A percentile compares a stretch with the other conserved stretches of the same genome.
Evolutionary conservation across 1,140 invertebrate genomes (phyloP).

Genomic region (Stegodyphus dumicola): DNA sequence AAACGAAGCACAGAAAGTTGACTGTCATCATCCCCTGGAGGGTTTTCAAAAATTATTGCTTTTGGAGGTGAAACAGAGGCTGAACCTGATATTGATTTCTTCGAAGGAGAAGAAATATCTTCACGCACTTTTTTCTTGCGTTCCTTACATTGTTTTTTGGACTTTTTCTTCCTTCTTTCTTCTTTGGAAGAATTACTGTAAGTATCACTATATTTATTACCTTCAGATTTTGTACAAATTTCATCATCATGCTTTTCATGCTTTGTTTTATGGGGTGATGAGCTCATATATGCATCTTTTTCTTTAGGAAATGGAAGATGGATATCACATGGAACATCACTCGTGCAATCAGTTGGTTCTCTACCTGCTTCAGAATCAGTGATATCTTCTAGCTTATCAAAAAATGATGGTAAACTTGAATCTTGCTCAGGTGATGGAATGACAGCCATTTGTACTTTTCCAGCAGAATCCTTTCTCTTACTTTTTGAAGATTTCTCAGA

Average conservation of each 20-base stretch:
- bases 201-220: conserved; percentile 26
- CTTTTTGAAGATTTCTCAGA: conserved; percentile 39
- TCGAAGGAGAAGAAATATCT: background rate
- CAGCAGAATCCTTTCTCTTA: conserved; percentile 18
- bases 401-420: conserved; percentile 39
- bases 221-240: conserved; percentile 49
- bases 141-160: conserved; percentile 69
- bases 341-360: conserved; percentile 26
- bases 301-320: conserved; percentile 18
- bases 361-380: conserved; percentile 47
- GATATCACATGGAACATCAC: conserved; percentile 30
- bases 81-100: background rate
- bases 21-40: conserved; percentile 56
- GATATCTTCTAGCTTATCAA: conserved; percentile 45
- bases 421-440: conserved; percentile 47
- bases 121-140: conserved; percentile 56
- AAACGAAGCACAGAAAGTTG: conserved; percentile 55
- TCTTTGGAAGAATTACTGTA: conserved; percentile 56
- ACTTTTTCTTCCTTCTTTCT: conserved; percentile 65
- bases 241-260: conserved; percentile 37
- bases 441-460: conserved; percentile 1
- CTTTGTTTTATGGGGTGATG: conserved; percentile 34
- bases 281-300: conserved; percentile 6
- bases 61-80: conserved; percentile 47
- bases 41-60: conserved; percentile 37